Evolutionary conservation across 2,113 vertebrate species (phyloP).

Genomic region (Spheniscus mendiculus): DNA sequence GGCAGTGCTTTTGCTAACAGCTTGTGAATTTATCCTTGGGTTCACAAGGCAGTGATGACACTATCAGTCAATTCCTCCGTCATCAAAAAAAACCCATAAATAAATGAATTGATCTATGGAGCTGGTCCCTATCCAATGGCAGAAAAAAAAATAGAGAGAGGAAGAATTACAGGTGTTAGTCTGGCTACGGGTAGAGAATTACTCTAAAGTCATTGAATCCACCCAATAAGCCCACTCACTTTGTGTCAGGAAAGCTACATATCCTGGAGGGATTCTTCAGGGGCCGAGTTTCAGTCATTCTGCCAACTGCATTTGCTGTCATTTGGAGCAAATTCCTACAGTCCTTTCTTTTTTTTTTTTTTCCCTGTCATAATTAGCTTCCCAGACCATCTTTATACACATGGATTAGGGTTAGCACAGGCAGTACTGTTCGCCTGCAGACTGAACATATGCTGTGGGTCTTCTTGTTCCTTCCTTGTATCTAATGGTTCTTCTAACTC

Average conservation of each 20-base stretch:
- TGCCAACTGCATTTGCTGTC: constrained; percentile 15
- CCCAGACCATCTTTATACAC: constrained; percentile 4
- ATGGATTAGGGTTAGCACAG: constrained; percentile 41
- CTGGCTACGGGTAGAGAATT: not conserved
- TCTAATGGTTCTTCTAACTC: not conserved
- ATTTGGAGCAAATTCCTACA: constrained; percentile 26
- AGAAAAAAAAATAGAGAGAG: not conserved
- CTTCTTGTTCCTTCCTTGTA: constrained; percentile 30
- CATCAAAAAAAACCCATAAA: not conserved
- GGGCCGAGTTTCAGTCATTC: constrained; percentile 9
- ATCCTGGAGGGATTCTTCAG: constrained; percentile 12
- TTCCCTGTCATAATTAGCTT: constrained; percentile 12
- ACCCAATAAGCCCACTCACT: not conserved
- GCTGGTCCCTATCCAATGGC: not conserved
- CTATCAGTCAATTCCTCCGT: not conserved
- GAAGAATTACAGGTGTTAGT: not conserved
- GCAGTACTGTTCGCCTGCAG: not conserved
- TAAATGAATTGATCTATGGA: not conserved
- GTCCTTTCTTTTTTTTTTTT: not conserved
- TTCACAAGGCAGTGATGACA: not conserved
- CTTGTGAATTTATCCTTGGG: not conserved
- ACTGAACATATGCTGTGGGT: constrained; percentile 50
- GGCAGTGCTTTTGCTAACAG: not conserved
- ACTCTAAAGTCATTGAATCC: not conserved
- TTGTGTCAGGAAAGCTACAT: not conserved